Base-by-base conservation (phyloP, 2,888 invertebrate genomes). In the Coelinius sp. region DNA sequence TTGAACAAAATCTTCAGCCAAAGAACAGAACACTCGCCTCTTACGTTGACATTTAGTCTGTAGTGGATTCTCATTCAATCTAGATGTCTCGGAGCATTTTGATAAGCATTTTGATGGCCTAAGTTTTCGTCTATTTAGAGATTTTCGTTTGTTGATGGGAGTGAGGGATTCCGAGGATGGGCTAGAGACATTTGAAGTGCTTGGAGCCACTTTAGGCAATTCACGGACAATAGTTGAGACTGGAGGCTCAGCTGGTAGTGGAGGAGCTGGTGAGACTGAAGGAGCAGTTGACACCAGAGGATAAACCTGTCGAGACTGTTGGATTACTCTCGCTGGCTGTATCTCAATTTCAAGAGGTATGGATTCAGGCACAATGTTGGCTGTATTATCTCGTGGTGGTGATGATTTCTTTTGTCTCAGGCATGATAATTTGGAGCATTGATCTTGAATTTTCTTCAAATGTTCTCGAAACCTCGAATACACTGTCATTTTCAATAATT, bases 1-100 rank as follows among this genome's bases (percentile, higher is more conserved):
- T 27, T 67, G 66, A 17, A 71, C 71, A 67, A 67, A 71, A 62
- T 71, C 67, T 41, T 71, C 71, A 12, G 71, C 49, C 62, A 74
- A 46, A 38, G 65, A 73, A 66, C 53, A 67, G 35, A 65, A 74
- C 25, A 73, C 76, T 74, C 49, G 69, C 76, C 75, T 75, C 56
- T 73, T 74, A 67, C 75, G 73, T 59, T 75, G 77, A 68, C 78
- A 78, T 64, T 78, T 75, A 68, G 67, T 76, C 14, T 22, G 31
- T n/a, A 20, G 8, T 22, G 24, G 22, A 8, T 53, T 70, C 25
- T 67, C 49, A 25, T 27, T 46, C 31, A 25, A 10, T 20, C 56
- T 25, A 8, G 22, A 3, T 62, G 25, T 59, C 12, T 14, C 22
- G 5, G 62, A 14, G 35, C 71, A 67, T 25, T 35, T 67, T 17